Evolutionary conservation across 2,888 invertebrate genomes (phyloP), one percentile per base, ranked within the genome.

Genomic region (Ochlodes sylvanus): DNA sequence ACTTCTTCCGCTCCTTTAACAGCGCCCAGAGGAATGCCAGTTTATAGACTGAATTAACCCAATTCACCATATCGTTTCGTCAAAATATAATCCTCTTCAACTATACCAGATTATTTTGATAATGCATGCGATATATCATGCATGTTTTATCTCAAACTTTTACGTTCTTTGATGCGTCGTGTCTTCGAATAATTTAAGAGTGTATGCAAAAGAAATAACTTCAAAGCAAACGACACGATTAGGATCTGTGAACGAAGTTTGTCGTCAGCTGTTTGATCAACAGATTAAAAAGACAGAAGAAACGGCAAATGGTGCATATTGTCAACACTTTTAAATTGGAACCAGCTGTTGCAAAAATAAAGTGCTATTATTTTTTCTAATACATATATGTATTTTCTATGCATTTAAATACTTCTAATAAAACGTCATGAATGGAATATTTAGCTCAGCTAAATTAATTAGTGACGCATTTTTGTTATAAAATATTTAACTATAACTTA

Each of bases 201-300:
- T 72, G 74, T 69, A 74, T 77, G 79, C 81, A 77, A 63, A 50
- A 50, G 19, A 50, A 19, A 50, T 50, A 50, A 70, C 78, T 78
- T 75, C 75, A 79, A 77, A 76, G 80, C 78, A 78, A 78, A 77
- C 77, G 77, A 78, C 47, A 76, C 81, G 89, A 89, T 89, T 84
- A 87, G 81, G 81, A 89, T 90, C 88, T 84, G 75, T 75, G 84
- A 84, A 82, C 85, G 85, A 89, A 89, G 89, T 88, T 89, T 89
- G 87, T 88, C 88, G 84, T 84, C 88, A 82, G 82, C 81, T 81
- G 79, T 90, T 90, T 90, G 90, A 90, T 90, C 88, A 83, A 83
- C 81, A 89, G 90, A 90, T 90, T 89, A 89, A 86, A n/a, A 86
- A 87, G 86, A 79, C 82, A 82, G 79, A 78, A 80, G 79, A 81